A percentile compares a stretch with the other conserved stretches of the same genome.
phyloP scores from a whole-genome alignment of 2,797 vertebrate species.

The Tachyglossus aculeatus region DNA sequence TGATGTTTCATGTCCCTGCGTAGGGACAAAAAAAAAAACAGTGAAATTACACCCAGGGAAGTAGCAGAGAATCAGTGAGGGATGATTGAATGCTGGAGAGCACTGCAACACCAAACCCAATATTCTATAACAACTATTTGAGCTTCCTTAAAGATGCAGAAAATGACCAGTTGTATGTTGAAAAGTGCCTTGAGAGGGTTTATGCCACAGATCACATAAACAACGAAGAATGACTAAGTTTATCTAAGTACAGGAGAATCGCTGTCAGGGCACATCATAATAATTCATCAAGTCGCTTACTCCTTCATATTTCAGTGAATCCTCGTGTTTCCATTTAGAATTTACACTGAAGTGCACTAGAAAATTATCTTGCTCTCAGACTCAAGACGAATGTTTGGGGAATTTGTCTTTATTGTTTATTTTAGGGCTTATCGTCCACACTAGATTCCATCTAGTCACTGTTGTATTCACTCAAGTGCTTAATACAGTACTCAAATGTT shows the following conservation, averaged over 20 bases:
- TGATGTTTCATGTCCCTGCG: too few species aligned
- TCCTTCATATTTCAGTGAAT: slow-evolving; percentile 4
- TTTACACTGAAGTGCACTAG: not conserved
- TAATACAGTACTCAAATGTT: too few species aligned
- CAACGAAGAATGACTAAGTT: not conserved
- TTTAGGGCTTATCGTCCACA: too few species aligned
- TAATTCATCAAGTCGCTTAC: slow-evolving; percentile 4
- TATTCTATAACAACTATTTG: not conserved
- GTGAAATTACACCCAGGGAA: not conserved
- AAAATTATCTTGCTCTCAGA: not conserved
- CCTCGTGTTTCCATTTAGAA: slow-evolving; percentile 4
- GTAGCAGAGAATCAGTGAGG: not conserved
- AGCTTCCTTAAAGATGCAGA: not conserved
- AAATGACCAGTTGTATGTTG: not conserved
- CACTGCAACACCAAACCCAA: not conserved
- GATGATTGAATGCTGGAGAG: not conserved
- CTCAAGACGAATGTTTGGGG: too few species aligned
- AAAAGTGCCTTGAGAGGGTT: not conserved
- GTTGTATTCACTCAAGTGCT: too few species aligned
- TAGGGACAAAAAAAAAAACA: too few species aligned
- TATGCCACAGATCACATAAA: not conserved
- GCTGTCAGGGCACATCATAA: not conserved
- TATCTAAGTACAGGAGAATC: not conserved
- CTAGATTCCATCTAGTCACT: too few species aligned
- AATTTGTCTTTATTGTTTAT: too few species aligned